Conservation (phyloP, 2,797 vertebrate genomes). For the Urocyon cinereoargenteus region DNA sequence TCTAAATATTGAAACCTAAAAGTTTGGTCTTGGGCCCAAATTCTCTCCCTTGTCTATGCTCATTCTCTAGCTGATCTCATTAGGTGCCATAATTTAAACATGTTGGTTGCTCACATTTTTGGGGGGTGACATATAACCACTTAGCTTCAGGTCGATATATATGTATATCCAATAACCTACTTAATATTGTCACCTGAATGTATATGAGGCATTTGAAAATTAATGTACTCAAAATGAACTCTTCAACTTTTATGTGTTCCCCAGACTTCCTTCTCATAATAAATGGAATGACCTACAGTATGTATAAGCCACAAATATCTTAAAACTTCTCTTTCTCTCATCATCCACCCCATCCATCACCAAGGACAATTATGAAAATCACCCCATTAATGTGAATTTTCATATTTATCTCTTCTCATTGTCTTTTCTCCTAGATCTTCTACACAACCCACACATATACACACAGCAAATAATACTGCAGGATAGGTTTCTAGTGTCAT, state of each 20-base stretch:
- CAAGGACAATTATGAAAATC: conserved; percentile 25
- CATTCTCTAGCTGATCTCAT: conserved; percentile 23
- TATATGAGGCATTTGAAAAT: not conserved
- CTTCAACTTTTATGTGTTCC: not conserved
- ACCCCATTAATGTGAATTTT: not conserved
- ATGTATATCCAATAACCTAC: not conserved
- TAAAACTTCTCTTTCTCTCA: conserved; percentile 28
- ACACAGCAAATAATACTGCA: not conserved
- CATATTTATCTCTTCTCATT: not conserved
- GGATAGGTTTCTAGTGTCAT: conserved; percentile 54
- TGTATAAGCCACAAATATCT: not conserved
- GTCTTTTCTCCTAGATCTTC: not conserved
- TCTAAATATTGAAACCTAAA: not conserved
- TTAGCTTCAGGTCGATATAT: not conserved
- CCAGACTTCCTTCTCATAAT: not conserved
- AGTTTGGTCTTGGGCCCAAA: not conserved
- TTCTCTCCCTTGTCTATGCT: not conserved
- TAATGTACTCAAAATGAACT: not conserved
- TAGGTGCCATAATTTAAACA: conserved; percentile 18
- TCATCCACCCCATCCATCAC: not conserved
- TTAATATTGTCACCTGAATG: not conserved
- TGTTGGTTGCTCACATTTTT: not conserved
- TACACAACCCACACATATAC: not conserved
- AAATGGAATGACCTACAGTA: not conserved
- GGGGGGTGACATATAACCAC: not conserved